A percentile compares a stretch with the other conserved stretches of the same genome.
These are phyloP conservation scores for Acleris holmiana DNA, from an alignment of 2,888 invertebrate genomes.

Conservation along the genomic window DNA sequence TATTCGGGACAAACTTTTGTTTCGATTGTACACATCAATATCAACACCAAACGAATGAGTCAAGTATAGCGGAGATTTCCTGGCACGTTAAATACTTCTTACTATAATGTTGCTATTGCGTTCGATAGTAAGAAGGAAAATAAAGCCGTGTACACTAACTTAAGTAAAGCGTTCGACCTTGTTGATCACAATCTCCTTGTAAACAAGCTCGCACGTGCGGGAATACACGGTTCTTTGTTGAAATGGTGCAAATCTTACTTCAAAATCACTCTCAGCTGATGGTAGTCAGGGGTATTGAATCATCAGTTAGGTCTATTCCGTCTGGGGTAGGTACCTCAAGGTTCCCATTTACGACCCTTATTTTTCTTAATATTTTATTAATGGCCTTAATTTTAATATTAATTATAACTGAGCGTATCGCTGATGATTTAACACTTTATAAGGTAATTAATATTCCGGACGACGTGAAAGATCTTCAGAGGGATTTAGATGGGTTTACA, in stretches of 20 bases:
- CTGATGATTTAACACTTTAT: constrained; percentile 23
- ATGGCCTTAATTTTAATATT: constrained; percentile 6
- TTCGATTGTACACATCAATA: too few relatives aligned
- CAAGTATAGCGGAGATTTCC: too few relatives aligned
- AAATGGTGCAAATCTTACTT: constrained; percentile 25
- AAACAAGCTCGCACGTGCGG: constrained; percentile 3
- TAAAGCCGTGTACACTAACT: too few relatives aligned
- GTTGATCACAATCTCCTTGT: constrained; percentile 19
- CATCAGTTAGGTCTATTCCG: background rate
- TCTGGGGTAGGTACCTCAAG: constrained; percentile 34
- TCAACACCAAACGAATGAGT: too few relatives aligned
- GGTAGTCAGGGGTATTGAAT: constrained; percentile 13
- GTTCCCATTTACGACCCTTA: constrained; percentile 19
- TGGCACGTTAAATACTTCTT: too few relatives aligned
- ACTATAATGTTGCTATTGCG: too few relatives aligned
- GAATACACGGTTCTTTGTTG: constrained; percentile 19
- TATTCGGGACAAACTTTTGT: too few relatives aligned
- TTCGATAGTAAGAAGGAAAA: too few relatives aligned
- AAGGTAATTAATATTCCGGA: constrained; percentile 2
- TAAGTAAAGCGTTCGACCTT: constrained; percentile 28
- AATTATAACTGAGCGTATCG: background rate
- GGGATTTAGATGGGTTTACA: constrained; percentile 5
- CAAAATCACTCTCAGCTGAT: constrained; percentile 8
- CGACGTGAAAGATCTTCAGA: constrained; percentile 5
- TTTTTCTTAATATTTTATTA: constrained; percentile 25